phyloP scores from a whole-genome alignment of 1,140 invertebrate genomes.

The Anoplolepis gracilipes region DNA sequence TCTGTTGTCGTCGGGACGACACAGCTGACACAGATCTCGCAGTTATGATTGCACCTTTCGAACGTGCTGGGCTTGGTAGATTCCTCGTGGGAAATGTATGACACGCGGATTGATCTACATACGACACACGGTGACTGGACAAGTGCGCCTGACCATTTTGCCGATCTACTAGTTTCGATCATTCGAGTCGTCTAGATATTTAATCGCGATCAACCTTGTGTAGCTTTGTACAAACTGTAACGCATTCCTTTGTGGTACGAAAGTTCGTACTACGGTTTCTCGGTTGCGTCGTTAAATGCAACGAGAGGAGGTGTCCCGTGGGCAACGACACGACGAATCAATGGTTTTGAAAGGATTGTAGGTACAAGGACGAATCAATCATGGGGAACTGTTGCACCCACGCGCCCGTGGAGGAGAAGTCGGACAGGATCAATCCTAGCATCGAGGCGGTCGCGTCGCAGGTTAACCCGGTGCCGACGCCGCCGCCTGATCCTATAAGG shows the following conservation, averaged over 20 bases:
- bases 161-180: neutral
- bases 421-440: slow-evolving; percentile 88
- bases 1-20: slow-evolving; percentile 3
- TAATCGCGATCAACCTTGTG: neutral
- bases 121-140: neutral
- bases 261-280: neutral
- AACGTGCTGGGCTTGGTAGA: neutral
- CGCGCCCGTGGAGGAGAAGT: slow-evolving; percentile 88
- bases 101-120: neutral
- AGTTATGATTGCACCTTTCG: neutral
- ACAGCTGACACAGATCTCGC: slow-evolving; percentile 30
- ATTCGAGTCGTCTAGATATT: neutral
- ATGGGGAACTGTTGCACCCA: slow-evolving; percentile 92
- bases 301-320: neutral
- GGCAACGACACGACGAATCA: neutral
- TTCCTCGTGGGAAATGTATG: neutral
- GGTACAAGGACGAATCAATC: slow-evolving; percentile 22
- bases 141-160: neutral
- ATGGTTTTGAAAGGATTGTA: neutral
- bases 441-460: slow-evolving; percentile 88
- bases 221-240: neutral
- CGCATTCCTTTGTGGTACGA: neutral
- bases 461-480: slow-evolving; percentile 88
- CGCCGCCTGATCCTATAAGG: slow-evolving; percentile 89
- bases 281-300: slow-evolving; percentile 2